These are phyloP conservation scores for Redunca redunca DNA, from an alignment of 2,113 vertebrate species.

Conservation along the genomic window DNA sequence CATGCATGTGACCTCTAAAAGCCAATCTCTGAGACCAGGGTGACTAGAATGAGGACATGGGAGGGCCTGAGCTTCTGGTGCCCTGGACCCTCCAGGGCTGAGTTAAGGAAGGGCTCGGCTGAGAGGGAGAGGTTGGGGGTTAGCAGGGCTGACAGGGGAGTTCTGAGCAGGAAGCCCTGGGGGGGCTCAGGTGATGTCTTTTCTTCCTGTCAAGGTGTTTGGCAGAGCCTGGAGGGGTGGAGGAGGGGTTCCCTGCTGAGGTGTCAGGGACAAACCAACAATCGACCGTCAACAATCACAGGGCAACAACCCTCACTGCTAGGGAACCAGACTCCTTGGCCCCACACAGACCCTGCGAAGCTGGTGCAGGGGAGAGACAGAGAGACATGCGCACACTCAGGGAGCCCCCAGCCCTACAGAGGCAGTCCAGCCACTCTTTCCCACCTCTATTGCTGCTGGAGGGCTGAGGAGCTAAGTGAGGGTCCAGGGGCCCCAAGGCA, in stretches of 20 bases:
- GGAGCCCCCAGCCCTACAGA: background rate
- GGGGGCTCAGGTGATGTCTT: background rate
- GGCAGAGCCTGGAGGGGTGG: conserved; percentile 7
- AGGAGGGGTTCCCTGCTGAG: background rate
- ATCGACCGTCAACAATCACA: background rate
- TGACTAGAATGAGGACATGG: background rate
- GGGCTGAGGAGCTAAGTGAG: background rate
- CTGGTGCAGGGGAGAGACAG: background rate
- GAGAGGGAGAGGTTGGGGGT: no score
- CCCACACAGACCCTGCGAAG: background rate
- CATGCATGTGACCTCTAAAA: background rate
- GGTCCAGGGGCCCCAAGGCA: background rate
- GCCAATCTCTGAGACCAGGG: background rate
- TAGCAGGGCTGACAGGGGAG: background rate
- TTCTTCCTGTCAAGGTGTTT: conserved; percentile 54
- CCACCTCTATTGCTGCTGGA: background rate
- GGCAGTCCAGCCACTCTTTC: background rate
- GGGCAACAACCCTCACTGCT: background rate
- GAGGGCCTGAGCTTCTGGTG: background rate
- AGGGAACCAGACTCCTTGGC: conserved; percentile 3
- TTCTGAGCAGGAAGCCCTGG: conserved; percentile 4
- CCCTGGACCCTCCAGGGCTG: background rate
- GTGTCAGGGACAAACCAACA: conserved; percentile 41
- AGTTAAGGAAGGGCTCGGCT: background rate
- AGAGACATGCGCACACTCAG: background rate